These are phyloP conservation scores for Dendropsophus ebraccatus DNA, from an alignment of 2,113 vertebrate genomes.

Conservation along the genomic window DNA sequence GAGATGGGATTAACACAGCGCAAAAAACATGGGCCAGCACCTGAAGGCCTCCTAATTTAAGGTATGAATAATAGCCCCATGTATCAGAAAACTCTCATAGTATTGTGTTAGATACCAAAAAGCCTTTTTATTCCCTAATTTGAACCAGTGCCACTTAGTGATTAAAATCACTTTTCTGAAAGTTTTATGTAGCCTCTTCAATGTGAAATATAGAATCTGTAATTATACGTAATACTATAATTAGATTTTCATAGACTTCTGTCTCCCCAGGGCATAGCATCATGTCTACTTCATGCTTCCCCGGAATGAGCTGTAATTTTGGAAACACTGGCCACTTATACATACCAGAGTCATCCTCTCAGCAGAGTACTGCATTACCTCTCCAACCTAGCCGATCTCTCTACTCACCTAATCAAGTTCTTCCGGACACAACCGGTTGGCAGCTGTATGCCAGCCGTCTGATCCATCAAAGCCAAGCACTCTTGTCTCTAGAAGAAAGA, in stretches of 20 bases:
- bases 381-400: background rate
- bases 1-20: no score
- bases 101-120: no score
- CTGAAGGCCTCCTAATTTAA: no score
- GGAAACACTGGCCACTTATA: background rate
- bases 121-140: no score
- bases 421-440: constrained; percentile 27
- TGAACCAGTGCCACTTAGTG: no score
- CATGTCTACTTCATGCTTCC: background rate
- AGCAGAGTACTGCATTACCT: background rate
- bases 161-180: no score
- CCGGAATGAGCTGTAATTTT: constrained; percentile 50
- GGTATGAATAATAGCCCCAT: no score
- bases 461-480: background rate
- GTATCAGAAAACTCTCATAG: no score
- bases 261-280: background rate
- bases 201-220: no score
- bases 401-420: background rate
- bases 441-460: constrained; percentile 13
- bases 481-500: background rate
- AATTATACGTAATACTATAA: no score
- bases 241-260: background rate
- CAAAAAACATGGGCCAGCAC: no score
- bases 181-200: no score
- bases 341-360: background rate